Evolutionary conservation across 2,797 vertebrate genomes (phyloP).

Genomic region (Threskiornis aethiopicus): DNA sequence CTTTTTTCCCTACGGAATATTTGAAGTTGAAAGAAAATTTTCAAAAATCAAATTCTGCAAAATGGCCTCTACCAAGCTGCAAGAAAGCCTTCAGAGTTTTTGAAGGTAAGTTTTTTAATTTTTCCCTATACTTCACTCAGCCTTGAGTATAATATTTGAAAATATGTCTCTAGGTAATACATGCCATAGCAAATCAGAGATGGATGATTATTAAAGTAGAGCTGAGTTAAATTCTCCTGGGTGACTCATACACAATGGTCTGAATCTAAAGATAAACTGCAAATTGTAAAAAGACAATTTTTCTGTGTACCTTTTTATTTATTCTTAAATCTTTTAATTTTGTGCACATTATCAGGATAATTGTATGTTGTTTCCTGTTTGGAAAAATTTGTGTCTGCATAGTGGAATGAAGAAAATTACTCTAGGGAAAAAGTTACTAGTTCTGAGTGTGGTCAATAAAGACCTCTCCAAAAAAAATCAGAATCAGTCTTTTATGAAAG

Average conservation of each 20-base stretch:
- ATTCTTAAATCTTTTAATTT: neutral
- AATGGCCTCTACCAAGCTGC: slow-evolving; percentile 80
- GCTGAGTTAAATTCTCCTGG: neutral
- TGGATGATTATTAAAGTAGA: neutral
- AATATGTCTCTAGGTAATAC: neutral
- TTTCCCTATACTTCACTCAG: neutral
- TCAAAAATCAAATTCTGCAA: slow-evolving; percentile 78
- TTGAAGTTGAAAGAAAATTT: slow-evolving; percentile 81
- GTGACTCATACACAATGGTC: neutral
- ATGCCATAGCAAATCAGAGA: neutral
- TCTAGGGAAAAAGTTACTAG: neutral
- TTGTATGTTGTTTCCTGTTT: neutral
- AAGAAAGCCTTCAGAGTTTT: slow-evolving; percentile 77
- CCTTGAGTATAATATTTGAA: neutral
- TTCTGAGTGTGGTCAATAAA: neutral
- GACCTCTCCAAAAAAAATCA: neutral
- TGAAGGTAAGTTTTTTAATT: slow-evolving; percentile 73
- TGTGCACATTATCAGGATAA: neutral
- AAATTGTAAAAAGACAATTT: neutral
- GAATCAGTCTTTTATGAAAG: neutral
- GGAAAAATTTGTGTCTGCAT: neutral
- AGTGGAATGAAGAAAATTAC: neutral
- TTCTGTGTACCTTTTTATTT: neutral
- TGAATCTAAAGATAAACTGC: neutral
- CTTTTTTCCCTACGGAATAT: slow-evolving; percentile 78